Conservation (phyloP, 1,140 invertebrate genomes). For the Callitettix versicolor region DNA sequence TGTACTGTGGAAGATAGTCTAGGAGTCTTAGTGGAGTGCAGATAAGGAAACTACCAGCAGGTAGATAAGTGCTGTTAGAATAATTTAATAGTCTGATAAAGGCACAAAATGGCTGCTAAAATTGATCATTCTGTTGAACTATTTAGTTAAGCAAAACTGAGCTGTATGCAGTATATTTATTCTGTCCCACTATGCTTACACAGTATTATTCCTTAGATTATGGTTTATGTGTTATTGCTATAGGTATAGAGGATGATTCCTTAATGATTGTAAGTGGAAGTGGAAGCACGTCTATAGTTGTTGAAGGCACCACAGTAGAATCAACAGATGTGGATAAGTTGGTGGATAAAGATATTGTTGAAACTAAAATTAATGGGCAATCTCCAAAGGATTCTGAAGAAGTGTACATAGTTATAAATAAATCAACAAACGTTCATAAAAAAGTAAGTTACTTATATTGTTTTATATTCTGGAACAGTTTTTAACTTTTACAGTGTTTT, state of each 20-base stretch:
- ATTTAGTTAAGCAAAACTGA: neutral
- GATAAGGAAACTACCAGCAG: too few species aligned
- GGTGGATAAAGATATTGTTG: neutral
- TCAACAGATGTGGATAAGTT: neutral
- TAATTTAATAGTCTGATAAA: too few species aligned
- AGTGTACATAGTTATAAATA: conserved; percentile 29
- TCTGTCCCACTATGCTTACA: neutral
- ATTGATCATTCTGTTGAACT: too few species aligned
- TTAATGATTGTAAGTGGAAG: conserved; percentile 16
- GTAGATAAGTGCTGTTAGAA: too few species aligned
- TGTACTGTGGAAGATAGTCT: too few species aligned
- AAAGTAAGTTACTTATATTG: conserved; percentile 7
- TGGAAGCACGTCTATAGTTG: conserved; percentile 22
- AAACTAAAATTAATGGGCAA: conserved; percentile 18
- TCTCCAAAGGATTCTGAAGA: conserved; percentile 23
- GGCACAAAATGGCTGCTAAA: too few species aligned
- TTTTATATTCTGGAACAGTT: too few species aligned
- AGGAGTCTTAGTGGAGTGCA: too few species aligned
- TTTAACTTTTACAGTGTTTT: too few species aligned
- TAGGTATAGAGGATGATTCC: conserved; percentile 22
- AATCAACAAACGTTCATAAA: conserved; percentile 28
- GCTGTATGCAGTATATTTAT: neutral
- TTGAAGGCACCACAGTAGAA: conserved; percentile 16
- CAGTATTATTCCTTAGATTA: neutral
- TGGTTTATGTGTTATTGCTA: neutral